Evolutionary conservation across 2,113 vertebrate genomes (phyloP), one percentile per base, ranked within the genome.

Genomic region (Emydura subglobosa): DNA sequence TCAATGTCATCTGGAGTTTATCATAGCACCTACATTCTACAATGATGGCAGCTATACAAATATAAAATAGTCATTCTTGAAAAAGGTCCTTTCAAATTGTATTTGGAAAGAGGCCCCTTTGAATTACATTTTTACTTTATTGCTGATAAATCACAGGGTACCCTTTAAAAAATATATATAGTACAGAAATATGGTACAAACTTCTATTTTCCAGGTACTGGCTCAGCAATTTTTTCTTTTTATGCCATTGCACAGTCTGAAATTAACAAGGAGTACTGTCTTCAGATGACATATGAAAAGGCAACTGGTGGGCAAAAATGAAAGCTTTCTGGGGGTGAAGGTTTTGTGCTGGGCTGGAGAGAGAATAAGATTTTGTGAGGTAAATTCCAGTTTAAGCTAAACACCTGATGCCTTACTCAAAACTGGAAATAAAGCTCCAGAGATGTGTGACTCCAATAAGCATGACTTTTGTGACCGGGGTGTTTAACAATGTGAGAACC

Each of bases 311-410:
- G 42, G 50, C 9, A 22, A 21, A 72, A 89, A 59, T 34, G 7
- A 11, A 88, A 88, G 17, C 34, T 31, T 96, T 83, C 14, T 29
- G 25, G 72, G 72, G 24, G 5, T 44, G 42, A 22, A 76, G n/a
- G 39, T 5, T 12, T 44, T n/a, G 34, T n/a, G 61, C n/a, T 53
- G 29, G 39, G 10, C 13, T 88, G 86, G 85, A 78, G 44, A 83
- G 16, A 17, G 2, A 91, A 53, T 12, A 72, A 44, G 80, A 84
- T 44, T 81, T 54, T 88, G 65, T 87, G 9, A 13, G 21, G 3
- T 34, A 92, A 83, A 92, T 57, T 86, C 9, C 19, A 86, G 10
- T 29, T 91, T 83, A 42, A 82, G 29, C 54, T 79, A 78, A 76
- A 44, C 72, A 42, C 72, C 39, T 44, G 72, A 44, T 10, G 3